Conservation (phyloP, 2,113 vertebrate genomes). For the Amblyopsis rosae region DNA sequence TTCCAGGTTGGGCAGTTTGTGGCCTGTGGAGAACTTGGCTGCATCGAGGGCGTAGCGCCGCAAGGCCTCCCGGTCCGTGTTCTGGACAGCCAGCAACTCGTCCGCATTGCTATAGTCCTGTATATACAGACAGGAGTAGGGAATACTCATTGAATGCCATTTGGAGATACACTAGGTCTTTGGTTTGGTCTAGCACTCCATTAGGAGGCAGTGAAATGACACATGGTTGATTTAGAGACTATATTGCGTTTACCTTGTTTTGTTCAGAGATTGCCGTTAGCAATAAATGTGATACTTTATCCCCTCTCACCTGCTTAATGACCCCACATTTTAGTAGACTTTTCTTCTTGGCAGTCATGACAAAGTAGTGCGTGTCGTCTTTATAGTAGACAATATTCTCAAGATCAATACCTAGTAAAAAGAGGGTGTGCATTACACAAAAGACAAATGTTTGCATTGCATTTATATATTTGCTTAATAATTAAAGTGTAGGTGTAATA, state of each 20-base stretch:
- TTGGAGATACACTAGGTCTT: not conserved
- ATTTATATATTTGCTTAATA: not conserved
- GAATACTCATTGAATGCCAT: not conserved
- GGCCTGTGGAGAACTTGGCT: conserved; percentile 82
- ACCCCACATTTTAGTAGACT: conserved; percentile 89
- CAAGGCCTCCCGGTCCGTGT: conserved; percentile 78
- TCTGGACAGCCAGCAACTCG: conserved; percentile 77
- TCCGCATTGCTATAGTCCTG: conserved; percentile 79
- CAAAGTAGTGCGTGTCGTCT: conserved; percentile 95
- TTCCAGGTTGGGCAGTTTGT: conserved; percentile 77
- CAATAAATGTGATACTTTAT: conserved; percentile 24
- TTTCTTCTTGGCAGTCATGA: conserved; percentile 98
- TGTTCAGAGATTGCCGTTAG: conserved; percentile 1
- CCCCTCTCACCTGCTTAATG: conserved; percentile 83
- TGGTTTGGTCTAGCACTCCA: too few species aligned
- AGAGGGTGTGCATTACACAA: not conserved
- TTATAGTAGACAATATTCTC: conserved; percentile 99
- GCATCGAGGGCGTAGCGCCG: conserved; percentile 79
- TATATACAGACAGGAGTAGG: conserved; percentile 3
- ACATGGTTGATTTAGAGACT: too few species aligned
- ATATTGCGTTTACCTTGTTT: too few species aligned
- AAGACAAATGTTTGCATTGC: not conserved
- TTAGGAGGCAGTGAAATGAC: too few species aligned
- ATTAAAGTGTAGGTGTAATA: not conserved
- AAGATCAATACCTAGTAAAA: conserved; percentile 86